Evolutionary conservation across 2,797 vertebrate genomes (phyloP).

Genomic region (Gobionotothen gibberifrons): DNA sequence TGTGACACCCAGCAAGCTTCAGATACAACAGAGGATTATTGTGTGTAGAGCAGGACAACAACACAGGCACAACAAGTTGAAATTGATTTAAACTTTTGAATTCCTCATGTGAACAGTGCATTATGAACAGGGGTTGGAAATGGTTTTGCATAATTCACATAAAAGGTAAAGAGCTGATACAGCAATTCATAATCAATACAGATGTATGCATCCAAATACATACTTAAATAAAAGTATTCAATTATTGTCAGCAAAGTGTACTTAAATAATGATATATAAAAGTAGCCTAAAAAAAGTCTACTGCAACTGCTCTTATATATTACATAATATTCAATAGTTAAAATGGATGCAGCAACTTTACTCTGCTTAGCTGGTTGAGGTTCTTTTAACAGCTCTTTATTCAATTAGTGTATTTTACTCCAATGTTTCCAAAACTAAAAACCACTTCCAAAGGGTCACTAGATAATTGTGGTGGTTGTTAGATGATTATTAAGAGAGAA

Average conservation of each 20-base stretch:
- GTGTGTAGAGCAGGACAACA: constrained; percentile 17
- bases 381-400: background rate
- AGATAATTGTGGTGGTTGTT: background rate
- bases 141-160: background rate
- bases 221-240: background rate
- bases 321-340: background rate
- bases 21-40: constrained; percentile 1
- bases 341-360: background rate
- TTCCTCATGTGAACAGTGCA: background rate
- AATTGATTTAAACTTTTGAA: background rate
- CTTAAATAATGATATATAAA: constrained; percentile 1
- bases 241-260: background rate
- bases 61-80: background rate
- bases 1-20: constrained; percentile 23
- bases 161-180: background rate
- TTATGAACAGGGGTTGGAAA: background rate
- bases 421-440: background rate
- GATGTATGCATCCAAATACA: background rate
- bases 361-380: background rate
- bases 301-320: constrained; percentile 1
- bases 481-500: background rate
- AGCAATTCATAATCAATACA: background rate
- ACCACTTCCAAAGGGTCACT: background rate
- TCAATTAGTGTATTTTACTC: background rate
- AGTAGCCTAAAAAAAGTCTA: background rate